These are phyloP conservation scores for Troilus luridus DNA, from an alignment of 2,888 invertebrate genomes.

Conservation along the genomic window DNA sequence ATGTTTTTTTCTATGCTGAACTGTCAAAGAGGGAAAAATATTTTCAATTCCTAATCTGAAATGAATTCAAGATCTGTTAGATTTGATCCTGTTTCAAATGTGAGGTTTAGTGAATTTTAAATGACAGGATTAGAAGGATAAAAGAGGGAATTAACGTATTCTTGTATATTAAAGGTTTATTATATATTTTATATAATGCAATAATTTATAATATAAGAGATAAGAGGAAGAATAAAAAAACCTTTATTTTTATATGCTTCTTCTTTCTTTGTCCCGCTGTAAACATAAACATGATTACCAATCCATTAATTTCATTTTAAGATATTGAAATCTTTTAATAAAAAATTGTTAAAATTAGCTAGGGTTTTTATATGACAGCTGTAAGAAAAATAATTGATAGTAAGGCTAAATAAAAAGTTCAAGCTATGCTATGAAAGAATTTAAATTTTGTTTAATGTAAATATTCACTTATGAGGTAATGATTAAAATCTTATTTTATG, in stretches of 20 bases:
- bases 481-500: not conserved
- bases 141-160: no score
- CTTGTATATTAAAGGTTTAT: no score
- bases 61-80: not conserved
- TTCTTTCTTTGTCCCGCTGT: not conserved
- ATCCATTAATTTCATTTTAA: not conserved
- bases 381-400: not conserved
- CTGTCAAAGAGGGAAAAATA: not conserved
- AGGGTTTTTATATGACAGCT: not conserved
- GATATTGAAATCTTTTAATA: not conserved
- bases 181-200: no score
- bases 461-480: not conserved
- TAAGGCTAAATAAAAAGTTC: not conserved
- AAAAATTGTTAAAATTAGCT: no score
- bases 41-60: not conserved
- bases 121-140: not conserved
- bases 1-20: no score
- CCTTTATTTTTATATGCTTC: not conserved
- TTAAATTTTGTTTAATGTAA: not conserved
- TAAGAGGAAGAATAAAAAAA: not conserved
- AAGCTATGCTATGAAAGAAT: not conserved
- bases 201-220: no score
- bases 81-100: not conserved
- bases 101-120: not conserved
- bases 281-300: no score